phyloP scores from a whole-genome alignment of 2,797 vertebrate species.

The Aeoliscus strigatus region DNA sequence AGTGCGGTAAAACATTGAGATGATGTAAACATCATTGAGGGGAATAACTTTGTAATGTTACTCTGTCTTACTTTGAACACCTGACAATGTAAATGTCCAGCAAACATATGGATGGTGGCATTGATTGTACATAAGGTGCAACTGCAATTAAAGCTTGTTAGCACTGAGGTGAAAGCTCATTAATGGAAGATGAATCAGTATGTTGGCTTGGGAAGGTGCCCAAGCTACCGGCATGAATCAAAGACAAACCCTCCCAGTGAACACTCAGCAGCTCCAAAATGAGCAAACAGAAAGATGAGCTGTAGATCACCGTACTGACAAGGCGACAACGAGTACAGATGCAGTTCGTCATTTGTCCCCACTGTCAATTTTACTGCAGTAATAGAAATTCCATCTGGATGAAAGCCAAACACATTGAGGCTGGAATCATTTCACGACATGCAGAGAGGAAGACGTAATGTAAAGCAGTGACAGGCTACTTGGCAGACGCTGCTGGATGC shows the following conservation, averaged over 20 bases:
- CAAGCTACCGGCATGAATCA: slow-evolving; percentile 56
- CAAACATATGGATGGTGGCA: slow-evolving; percentile 37
- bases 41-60: slow-evolving; percentile 19
- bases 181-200: slow-evolving; percentile 71
- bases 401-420: slow-evolving; percentile 32
- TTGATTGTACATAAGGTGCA: too few species aligned
- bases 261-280: slow-evolving; percentile 9
- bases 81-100: too few species aligned
- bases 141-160: slow-evolving; percentile 70
- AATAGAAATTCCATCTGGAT: slow-evolving; percentile 47
- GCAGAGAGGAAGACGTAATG: slow-evolving; percentile 41
- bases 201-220: slow-evolving; percentile 48
- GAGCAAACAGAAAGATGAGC: slow-evolving; percentile 39
- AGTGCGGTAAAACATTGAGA: slow-evolving; percentile 25
- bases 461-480: slow-evolving; percentile 49
- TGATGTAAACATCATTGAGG: slow-evolving; percentile 26
- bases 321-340: slow-evolving; percentile 23
- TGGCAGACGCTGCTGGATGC: slow-evolving; percentile 39
- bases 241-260: too few species aligned
- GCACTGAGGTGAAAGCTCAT: slow-evolving; percentile 71
- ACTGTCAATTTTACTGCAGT: slow-evolving; percentile 21
- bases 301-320: slow-evolving; percentile 35
- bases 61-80: too few species aligned
- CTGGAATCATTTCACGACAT: slow-evolving; percentile 27
- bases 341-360: slow-evolving; percentile 33